phyloP scores from a whole-genome alignment of 2,797 vertebrate species.

The Galagoides demidoff region DNA sequence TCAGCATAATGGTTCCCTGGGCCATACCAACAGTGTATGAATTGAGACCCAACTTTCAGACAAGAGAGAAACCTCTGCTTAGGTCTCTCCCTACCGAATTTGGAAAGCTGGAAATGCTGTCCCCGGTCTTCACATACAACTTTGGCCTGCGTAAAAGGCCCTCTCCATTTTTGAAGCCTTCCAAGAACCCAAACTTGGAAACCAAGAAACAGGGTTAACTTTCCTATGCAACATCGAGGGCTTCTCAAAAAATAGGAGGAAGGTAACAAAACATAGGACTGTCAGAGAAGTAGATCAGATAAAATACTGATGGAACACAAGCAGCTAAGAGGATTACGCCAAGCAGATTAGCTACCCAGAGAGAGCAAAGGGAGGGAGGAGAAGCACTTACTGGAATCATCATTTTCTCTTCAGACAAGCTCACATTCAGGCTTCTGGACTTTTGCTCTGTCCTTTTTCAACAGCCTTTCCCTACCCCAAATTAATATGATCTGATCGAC shows the following conservation, averaged over 20 bases:
- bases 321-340: constrained; percentile 86
- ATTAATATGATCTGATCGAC: constrained; percentile 27
- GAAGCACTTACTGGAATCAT: constrained; percentile 72
- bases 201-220: constrained; percentile 37
- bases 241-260: constrained; percentile 49
- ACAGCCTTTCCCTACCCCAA: background rate
- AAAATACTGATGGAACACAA: constrained; percentile 80
- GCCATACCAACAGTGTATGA: background rate
- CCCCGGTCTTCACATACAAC: background rate
- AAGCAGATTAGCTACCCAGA: constrained; percentile 83
- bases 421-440: constrained; percentile 69
- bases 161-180: background rate
- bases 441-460: background rate
- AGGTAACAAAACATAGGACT: constrained; percentile 68
- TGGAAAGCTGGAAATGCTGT: constrained; percentile 3
- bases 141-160: background rate
- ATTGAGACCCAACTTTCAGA: background rate
- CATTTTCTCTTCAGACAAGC: constrained; percentile 81
- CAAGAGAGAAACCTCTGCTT: background rate
- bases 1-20: background rate
- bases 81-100: background rate
- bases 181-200: background rate
- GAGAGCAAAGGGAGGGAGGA: constrained; percentile 57
- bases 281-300: constrained; percentile 84
- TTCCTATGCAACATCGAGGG: background rate